phyloP scores from a whole-genome alignment of 2,797 vertebrate species.

The Ctenochaetus hawaiiensis region DNA sequence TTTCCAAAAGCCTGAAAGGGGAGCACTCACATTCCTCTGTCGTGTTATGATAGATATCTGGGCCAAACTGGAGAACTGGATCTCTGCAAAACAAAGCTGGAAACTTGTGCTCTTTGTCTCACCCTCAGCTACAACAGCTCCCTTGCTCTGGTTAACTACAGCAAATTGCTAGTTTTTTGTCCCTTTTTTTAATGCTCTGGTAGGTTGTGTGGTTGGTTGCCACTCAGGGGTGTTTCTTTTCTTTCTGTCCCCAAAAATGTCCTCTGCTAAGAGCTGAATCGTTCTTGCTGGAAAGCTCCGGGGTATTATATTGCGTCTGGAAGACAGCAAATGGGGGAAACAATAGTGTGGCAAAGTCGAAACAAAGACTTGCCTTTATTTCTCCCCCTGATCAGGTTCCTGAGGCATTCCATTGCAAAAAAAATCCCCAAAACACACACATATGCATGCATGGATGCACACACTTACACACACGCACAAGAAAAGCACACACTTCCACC shows the following conservation, averaged over 20 bases:
- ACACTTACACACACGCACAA: slow-evolving; percentile 14
- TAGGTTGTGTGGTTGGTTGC: not conserved
- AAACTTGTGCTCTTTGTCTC: slow-evolving; percentile 24
- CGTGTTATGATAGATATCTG: slow-evolving; percentile 73
- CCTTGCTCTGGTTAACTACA: slow-evolving; percentile 12
- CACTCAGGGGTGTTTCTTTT: slow-evolving; percentile 33
- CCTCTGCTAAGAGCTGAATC: slow-evolving; percentile 41
- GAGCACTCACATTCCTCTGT: slow-evolving; percentile 66
- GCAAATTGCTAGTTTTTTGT: slow-evolving; percentile 14
- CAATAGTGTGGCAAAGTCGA: slow-evolving; percentile 69
- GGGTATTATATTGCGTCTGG: slow-evolving; percentile 74
- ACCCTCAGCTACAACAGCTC: slow-evolving; percentile 18
- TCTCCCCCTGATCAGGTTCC: slow-evolving; percentile 75
- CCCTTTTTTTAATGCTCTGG: not conserved
- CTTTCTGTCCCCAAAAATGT: slow-evolving; percentile 20
- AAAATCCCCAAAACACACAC: slow-evolving; percentile 58
- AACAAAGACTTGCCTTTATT: slow-evolving; percentile 76
- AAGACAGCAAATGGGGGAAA: slow-evolving; percentile 62
- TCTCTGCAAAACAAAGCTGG: slow-evolving; percentile 48
- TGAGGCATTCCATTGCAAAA: slow-evolving; percentile 70
- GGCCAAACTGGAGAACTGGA: slow-evolving; percentile 57
- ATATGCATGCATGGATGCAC: slow-evolving; percentile 33
- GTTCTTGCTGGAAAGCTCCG: slow-evolving; percentile 36
- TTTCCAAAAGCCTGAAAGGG: slow-evolving; percentile 61
- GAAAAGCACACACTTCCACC: slow-evolving; percentile 54